Percentiles rank a stretch among this genome's conserved stretches.
phyloP scores from a whole-genome alignment of 2,888 invertebrate genomes.

The Bedellia somnulentella region DNA sequence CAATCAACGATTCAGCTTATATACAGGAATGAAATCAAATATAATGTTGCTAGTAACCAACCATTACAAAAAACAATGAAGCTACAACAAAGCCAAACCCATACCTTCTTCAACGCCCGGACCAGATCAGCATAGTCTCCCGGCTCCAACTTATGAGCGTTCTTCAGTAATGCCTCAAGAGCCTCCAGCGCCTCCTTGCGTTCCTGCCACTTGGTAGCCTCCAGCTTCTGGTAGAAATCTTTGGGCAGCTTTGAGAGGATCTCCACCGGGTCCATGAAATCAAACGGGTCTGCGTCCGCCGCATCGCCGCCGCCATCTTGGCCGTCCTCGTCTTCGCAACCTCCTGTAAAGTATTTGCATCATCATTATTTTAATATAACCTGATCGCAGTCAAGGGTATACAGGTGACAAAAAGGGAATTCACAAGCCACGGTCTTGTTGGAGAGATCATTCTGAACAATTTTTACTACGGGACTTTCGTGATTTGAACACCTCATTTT shows the following conservation, averaged over 20 bases:
- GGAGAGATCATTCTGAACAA: too few relatives aligned
- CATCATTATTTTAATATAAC: too few relatives aligned
- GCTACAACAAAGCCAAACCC: too few relatives aligned
- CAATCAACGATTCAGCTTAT: too few relatives aligned
- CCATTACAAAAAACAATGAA: too few relatives aligned
- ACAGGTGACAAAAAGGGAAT: too few relatives aligned
- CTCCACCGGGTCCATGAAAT: slow-evolving; percentile 89
- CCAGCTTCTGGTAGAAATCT: slow-evolving; percentile 92
- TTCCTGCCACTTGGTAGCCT: slow-evolving; percentile 97
- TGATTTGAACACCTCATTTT: too few relatives aligned
- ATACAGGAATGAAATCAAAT: too few relatives aligned
- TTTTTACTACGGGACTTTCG: too few relatives aligned
- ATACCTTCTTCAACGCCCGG: slow-evolving; percentile 83
- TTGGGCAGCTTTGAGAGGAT: slow-evolving; percentile 90
- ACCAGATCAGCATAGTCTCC: slow-evolving; percentile 94
- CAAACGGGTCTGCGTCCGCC: slow-evolving; percentile 84
- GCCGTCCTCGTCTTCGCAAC: slow-evolving; percentile 50
- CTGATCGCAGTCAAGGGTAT: too few relatives aligned
- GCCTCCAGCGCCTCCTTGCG: slow-evolving; percentile 89
- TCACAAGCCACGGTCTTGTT: too few relatives aligned
- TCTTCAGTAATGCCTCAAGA: slow-evolving; percentile 75
- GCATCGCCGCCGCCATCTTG: slow-evolving; percentile 65
- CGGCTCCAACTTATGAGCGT: slow-evolving; percentile 81
- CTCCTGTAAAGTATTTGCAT: slow-evolving; percentile 25
- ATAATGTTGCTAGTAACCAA: too few relatives aligned